Percentiles rank a stretch among this genome's conserved stretches.
Conservation (phyloP, 2,797 vertebrate species). For the Cyprinella venusta region DNA sequence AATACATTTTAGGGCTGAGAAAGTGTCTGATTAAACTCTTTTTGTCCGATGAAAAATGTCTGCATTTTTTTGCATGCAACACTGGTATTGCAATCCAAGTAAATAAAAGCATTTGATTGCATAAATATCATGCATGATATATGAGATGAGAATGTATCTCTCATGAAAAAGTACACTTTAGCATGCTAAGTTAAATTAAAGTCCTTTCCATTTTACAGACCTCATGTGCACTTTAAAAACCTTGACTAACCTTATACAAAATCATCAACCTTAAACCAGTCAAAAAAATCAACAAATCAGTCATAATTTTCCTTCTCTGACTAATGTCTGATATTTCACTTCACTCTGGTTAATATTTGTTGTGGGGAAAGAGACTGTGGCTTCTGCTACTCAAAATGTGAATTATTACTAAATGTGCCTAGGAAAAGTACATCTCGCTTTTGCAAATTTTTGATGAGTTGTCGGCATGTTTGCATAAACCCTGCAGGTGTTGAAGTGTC, state of each 20-base stretch:
- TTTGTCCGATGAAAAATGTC: background rate
- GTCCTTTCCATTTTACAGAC: conserved; percentile 32
- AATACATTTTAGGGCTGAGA: conserved; percentile 70
- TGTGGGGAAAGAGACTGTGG: background rate
- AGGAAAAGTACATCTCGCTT: background rate
- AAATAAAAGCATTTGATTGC: background rate
- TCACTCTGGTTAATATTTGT: background rate
- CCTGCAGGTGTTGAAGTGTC: conserved; percentile 46
- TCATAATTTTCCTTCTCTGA: conserved; percentile 5
- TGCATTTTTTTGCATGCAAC: conserved; percentile 54
- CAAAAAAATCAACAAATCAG: background rate
- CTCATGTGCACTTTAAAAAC: conserved; percentile 19
- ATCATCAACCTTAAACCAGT: background rate
- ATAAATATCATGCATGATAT: background rate
- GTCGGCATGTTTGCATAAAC: conserved; percentile 51
- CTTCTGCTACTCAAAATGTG: background rate
- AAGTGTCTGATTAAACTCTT: conserved; percentile 43
- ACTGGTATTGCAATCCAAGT: conserved; percentile 55
- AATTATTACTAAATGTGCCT: conserved; percentile 15
- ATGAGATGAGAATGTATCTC: background rate
- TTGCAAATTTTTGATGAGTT: background rate
- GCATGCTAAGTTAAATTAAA: background rate
- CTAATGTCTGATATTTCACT: conserved; percentile 9
- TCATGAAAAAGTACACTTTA: background rate
- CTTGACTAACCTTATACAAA: conserved; percentile 2